Conservation (phyloP, 2,797 vertebrate species). For the Sebastes trivittatus region DNA sequence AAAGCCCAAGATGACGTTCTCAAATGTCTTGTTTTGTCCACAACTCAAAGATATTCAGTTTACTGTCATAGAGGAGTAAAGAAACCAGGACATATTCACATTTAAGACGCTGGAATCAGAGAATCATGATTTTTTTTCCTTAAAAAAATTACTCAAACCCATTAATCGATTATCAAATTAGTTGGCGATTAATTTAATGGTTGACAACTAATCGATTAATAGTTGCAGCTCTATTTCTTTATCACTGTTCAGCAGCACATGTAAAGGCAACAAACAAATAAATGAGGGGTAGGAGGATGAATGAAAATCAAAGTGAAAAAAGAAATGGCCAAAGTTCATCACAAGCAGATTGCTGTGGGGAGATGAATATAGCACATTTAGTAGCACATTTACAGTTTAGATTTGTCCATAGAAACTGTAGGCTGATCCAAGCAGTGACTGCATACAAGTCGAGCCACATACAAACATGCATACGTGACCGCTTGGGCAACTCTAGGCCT, state of each 20-base stretch:
- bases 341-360: neutral
- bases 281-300: neutral
- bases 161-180: too few species aligned
- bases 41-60: too few species aligned
- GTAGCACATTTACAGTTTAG: neutral
- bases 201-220: too few species aligned
- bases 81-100: too few species aligned
- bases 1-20: too few species aligned
- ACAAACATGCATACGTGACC: constrained; percentile 10
- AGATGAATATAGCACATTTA: neutral
- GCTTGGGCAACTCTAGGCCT: neutral
- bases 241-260: neutral
- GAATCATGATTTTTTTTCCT: too few species aligned
- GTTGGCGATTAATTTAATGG: too few species aligned
- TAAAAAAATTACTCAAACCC: too few species aligned
- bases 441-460: neutral
- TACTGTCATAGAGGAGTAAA: too few species aligned
- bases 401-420: neutral
- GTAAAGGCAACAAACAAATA: neutral
- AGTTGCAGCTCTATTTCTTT: too few species aligned
- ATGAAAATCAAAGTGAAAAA: neutral
- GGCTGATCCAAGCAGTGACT: neutral
- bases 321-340: neutral
- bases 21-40: too few species aligned
- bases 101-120: too few species aligned